Conservation (phyloP, 2,797 vertebrate genomes). For the Acanthurus leucopareius region DNA sequence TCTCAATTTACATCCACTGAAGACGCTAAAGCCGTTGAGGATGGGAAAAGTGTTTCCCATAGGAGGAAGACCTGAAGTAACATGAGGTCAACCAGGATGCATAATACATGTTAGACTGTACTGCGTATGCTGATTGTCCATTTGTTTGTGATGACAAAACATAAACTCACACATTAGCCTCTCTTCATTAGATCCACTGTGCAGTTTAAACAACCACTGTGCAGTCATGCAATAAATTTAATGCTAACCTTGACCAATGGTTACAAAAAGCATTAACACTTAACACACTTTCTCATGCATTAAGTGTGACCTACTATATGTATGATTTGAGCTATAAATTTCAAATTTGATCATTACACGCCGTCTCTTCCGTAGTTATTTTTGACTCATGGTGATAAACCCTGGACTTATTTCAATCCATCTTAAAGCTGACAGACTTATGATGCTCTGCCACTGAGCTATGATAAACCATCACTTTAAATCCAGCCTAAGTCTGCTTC, state of each 20-base stretch:
- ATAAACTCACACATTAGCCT: slow-evolving; percentile 22
- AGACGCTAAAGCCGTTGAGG: slow-evolving; percentile 32
- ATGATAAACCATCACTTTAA: slow-evolving; percentile 60
- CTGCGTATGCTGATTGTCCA: slow-evolving; percentile 27
- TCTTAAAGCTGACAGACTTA: slow-evolving; percentile 49
- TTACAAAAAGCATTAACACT: slow-evolving; percentile 14
- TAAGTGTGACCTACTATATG: slow-evolving; percentile 10
- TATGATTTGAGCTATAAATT: not conserved
- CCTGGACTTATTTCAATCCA: slow-evolving; percentile 35
- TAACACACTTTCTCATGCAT: slow-evolving; percentile 19
- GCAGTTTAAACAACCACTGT: slow-evolving; percentile 24
- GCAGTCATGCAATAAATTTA: slow-evolving; percentile 13
- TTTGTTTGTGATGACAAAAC: slow-evolving; percentile 51
- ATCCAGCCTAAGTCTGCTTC: slow-evolving; percentile 52
- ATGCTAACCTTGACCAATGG: slow-evolving; percentile 16
- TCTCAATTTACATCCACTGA: slow-evolving; percentile 60
- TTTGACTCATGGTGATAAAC: slow-evolving; percentile 39
- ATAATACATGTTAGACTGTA: slow-evolving; percentile 55
- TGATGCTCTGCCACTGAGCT: slow-evolving; percentile 19
- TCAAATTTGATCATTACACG: slow-evolving; percentile 29
- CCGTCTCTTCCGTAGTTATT: slow-evolving; percentile 24
- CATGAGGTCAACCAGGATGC: slow-evolving; percentile 60
- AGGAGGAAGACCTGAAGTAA: slow-evolving; percentile 54
- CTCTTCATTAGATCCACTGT: slow-evolving; percentile 11
- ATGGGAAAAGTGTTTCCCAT: slow-evolving; percentile 40